A percentile compares a stretch with the other conserved stretches of the same genome.
phyloP scores from a whole-genome alignment of 2,113 vertebrate genomes.

The Planiliza haematocheilus region DNA sequence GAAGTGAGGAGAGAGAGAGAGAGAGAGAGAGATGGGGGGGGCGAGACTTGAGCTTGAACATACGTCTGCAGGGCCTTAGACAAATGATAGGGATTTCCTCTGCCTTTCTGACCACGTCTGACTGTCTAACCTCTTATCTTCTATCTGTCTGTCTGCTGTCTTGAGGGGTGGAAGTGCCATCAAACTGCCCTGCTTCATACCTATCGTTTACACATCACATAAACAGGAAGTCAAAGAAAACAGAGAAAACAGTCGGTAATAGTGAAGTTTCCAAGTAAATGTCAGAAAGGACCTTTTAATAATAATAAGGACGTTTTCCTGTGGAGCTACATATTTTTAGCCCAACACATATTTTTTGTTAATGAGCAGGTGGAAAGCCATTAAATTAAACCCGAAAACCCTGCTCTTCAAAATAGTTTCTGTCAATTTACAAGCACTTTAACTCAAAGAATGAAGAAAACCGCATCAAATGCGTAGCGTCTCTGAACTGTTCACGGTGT shows the following conservation, averaged over 20 bases:
- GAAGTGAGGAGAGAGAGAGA: conserved; percentile 28
- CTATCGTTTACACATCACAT: conserved; percentile 32
- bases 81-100: conserved; percentile 80
- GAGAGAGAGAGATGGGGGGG: conserved; percentile 40
- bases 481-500: conserved; percentile 26
- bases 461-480: background rate
- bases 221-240: conserved; percentile 24
- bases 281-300: conserved; percentile 25
- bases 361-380: conserved; percentile 38
- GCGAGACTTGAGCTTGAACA: conserved; percentile 80
- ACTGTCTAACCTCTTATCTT: conserved; percentile 70
- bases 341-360: conserved; percentile 8
- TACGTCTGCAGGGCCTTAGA: conserved; percentile 72
- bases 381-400: conserved; percentile 13
- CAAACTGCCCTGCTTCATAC: conserved; percentile 1
- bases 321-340: conserved; percentile 1
- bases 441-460: conserved; percentile 12
- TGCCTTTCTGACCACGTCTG: conserved; percentile 65
- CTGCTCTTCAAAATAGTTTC: background rate
- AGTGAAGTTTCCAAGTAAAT: background rate
- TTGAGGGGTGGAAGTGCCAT: conserved; percentile 22
- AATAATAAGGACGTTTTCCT: conserved; percentile 4
- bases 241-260: conserved; percentile 16
- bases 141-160: conserved; percentile 59
- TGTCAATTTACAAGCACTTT: conserved; percentile 26